Evolutionary conservation across 2,888 invertebrate genomes (phyloP), one percentile per base, ranked within the genome.

Genomic region (Rhodophaea formosa): DNA sequence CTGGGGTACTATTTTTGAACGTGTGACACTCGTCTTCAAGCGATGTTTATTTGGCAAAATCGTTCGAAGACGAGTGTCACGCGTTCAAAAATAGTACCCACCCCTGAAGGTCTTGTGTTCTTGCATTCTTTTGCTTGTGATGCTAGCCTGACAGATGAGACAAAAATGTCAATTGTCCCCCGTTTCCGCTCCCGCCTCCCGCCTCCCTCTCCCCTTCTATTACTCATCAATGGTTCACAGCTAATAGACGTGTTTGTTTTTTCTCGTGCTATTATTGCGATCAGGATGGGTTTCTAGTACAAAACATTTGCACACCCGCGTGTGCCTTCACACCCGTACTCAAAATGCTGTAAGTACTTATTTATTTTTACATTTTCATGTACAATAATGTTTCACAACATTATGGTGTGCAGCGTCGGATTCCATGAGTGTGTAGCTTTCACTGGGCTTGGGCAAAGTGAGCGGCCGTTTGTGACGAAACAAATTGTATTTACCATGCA

Each of bases 211-310:
- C n/a, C n/a, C 66, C 53, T 66, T 70, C 77, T 79, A 86, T 88
- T 89, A 87, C 86, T 88, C 90, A 89, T 84, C 84, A 80, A 90
- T 90, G 89, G 72, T 64, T 74, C 76, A 71, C 71, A 78, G 82
- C 47, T 85, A 83, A 70, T 74, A 79, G 82, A 86, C 86, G 90
- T 85, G 76, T 80, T 69, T 80, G 74, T 84, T 87, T 87, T 88
- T 80, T 84, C 79, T 82, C 75, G 82, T 87, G 84, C 86, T 84
- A 82, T 84, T 82, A 80, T 85, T 87, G 93, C 91, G 87, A 92
- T 93, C 62, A 94, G 91, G 93, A 96, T 96, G 95, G 94, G 93
- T 93, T 93, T 93, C 93, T 96, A 96, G 94, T 93, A 86, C 84
- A 79, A 88, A 86, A 79, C 51, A 88, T 89, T 93, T 92, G 94